Conservation (phyloP, 2,797 vertebrate species). For the Anguilla marmorata region DNA sequence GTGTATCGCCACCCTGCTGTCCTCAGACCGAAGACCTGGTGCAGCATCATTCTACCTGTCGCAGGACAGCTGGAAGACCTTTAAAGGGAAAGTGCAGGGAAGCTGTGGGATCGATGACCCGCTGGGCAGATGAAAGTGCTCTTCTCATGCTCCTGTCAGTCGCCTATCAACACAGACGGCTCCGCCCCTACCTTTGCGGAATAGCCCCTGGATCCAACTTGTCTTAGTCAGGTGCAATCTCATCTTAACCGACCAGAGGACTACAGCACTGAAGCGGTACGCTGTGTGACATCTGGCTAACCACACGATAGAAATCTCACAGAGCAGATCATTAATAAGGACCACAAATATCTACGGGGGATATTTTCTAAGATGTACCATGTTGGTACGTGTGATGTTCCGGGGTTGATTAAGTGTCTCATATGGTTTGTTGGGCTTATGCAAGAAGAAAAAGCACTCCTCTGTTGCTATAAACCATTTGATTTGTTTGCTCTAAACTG, state of each 20-base stretch:
- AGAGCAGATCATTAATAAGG: slow-evolving; percentile 52
- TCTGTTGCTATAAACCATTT: background rate
- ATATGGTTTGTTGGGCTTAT: slow-evolving; percentile 31
- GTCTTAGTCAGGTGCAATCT: background rate
- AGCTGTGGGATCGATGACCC: background rate
- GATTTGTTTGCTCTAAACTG: slow-evolving; percentile 19
- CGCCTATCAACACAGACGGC: background rate
- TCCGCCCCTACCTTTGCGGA: background rate
- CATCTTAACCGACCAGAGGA: slow-evolving; percentile 24
- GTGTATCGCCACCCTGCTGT: slow-evolving; percentile 14
- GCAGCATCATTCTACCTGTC: slow-evolving; percentile 3
- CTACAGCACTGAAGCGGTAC: slow-evolving; percentile 14
- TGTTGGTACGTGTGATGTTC: slow-evolving; percentile 30
- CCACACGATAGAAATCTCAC: slow-evolving; percentile 37
- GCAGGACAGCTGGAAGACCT: background rate
- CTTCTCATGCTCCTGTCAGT: background rate
- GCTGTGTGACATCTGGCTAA: slow-evolving; percentile 37
- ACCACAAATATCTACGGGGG: slow-evolving; percentile 37
- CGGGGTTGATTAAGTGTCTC: slow-evolving; percentile 16
- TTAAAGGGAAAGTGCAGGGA: background rate
- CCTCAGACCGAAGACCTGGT: background rate
- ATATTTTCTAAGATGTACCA: slow-evolving; percentile 23
- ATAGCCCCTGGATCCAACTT: background rate
- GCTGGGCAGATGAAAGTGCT: slow-evolving; percentile 26
- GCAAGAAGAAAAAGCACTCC: slow-evolving; percentile 26